Base-by-base conservation (phyloP, 2,113 vertebrate species). In the Bubalus kerabau region DNA sequence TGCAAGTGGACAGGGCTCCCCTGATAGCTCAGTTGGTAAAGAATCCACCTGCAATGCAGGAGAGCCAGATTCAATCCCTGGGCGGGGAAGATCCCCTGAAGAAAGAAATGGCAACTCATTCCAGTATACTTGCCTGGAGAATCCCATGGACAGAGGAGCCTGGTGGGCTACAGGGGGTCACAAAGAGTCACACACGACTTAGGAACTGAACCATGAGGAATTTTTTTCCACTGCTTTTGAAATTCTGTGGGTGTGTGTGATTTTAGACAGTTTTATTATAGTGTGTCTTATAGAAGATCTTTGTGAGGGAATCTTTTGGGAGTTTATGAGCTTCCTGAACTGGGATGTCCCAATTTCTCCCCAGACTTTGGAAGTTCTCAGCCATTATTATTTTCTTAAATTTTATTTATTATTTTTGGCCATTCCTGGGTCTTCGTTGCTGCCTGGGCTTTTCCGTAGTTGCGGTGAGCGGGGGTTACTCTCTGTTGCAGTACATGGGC, bases 391-490 rank as follows among this genome's bases (percentile, higher is more conserved):
- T 48, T 48, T 28, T 48, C 43, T 30, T 30, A 30, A 48, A 10
- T 30, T 28, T 16, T 28, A 28, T 48, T 17, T 28, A 17, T 78
- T 48, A 10, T 17, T 78, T 78, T 48, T 78, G 76, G 76, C 43
- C 2, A 7, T 9, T 0, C 4, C n/a, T 48, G 24, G 26, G 76
- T 78, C 76, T 78, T 10, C 26, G 2, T 0, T 16, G 76, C 26
- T 48, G 14, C 4, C 0, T 1, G 14, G 7, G 74, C 43, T 28
- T 30, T 30, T 8, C 43, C 7, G 9, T 9, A 48, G 14, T 2
- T 17, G 24, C 1, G 2, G 74, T 3, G 43, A 30, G 76, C 7
- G 3, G 74, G 76, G 43, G 23, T 8, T 7, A 0, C 74, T 26
- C 40, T 14, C 43, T 1, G 23, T 14, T 74, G 23, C n/a, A 36